These are phyloP conservation scores for Tiliacea aurago DNA, from an alignment of 2,888 invertebrate species.

Conservation along the genomic window DNA sequence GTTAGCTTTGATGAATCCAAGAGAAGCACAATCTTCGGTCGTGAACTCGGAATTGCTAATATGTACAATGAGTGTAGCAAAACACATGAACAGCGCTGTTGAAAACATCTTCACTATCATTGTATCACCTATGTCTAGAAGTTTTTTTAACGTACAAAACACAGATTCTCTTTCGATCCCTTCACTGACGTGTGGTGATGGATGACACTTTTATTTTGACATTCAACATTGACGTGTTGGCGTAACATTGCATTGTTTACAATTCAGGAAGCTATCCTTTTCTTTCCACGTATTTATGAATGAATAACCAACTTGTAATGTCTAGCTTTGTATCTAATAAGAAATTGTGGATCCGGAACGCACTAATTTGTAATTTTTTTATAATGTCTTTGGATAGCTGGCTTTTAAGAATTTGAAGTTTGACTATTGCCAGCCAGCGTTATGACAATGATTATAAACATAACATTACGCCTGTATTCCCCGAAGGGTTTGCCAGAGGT, in stretches of 20 bases:
- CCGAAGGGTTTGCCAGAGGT: neutral
- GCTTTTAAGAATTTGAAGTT: neutral
- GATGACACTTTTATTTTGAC: neutral
- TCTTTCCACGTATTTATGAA: neutral
- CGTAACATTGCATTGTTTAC: neutral
- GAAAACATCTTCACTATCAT: constrained; percentile 35
- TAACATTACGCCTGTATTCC: neutral
- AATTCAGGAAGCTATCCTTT: neutral
- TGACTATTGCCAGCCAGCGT: neutral
- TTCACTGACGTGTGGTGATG: constrained; percentile 20
- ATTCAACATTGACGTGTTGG: neutral
- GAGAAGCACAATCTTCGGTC: constrained; percentile 95
- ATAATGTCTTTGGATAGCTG: neutral
- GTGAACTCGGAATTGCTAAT: constrained; percentile 90
- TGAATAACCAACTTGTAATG: neutral
- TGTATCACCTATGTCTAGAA: constrained; percentile 10
- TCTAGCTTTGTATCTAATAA: neutral
- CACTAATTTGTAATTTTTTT: neutral
- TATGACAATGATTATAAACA: neutral
- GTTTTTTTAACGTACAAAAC: neutral
- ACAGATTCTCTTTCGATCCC: neutral
- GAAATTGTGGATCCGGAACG: constrained; percentile 3
- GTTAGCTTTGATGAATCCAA: constrained; percentile 96
- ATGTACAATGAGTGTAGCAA: constrained; percentile 60
- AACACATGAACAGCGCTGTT: constrained; percentile 28